Evolutionary conservation across 1,140 invertebrate species (phyloP).

Genomic region (Drosophila malerkotliana): DNA sequence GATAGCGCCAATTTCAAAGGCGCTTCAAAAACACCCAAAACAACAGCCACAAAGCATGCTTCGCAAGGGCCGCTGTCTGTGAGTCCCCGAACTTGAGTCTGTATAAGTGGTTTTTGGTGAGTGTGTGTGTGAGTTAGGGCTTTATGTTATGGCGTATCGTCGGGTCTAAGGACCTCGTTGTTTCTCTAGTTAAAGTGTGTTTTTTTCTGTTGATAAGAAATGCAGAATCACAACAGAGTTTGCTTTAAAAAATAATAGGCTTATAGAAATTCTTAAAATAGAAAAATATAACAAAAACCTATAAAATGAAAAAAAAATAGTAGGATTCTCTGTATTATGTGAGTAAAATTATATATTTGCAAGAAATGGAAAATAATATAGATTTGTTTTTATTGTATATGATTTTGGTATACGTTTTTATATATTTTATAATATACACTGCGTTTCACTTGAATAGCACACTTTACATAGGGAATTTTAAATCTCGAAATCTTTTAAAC

Average conservation of each 20-base stretch:
- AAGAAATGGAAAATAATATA: too few relatives aligned
- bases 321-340: too few relatives aligned
- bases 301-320: too few relatives aligned
- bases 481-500: too few relatives aligned
- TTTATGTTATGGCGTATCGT: slow-evolving; percentile 64
- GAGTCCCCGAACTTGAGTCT: slow-evolving; percentile 1
- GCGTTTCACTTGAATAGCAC: too few relatives aligned
- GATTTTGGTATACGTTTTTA: too few relatives aligned
- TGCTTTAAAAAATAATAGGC: neutral
- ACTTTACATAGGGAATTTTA: too few relatives aligned
- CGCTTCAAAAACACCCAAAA: slow-evolving; percentile 62
- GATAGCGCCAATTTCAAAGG: slow-evolving; percentile 69
- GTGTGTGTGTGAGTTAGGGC: slow-evolving; percentile 44
- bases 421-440: too few relatives aligned
- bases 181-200: slow-evolving; percentile 29
- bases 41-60: slow-evolving; percentile 32
- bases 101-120: slow-evolving; percentile 3
- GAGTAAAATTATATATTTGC: too few relatives aligned
- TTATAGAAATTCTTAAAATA: neutral
- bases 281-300: neutral
- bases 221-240: neutral
- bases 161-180: slow-evolving; percentile 29
- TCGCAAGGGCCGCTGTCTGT: slow-evolving; percentile 23
- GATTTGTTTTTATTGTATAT: too few relatives aligned
- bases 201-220: slow-evolving; percentile 37